Evolutionary conservation across 35 echinoderm and acorn worm genomes (phyloP), one percentile per base, ranked within the genome.

Genomic region (Ptychodera flava): DNA sequence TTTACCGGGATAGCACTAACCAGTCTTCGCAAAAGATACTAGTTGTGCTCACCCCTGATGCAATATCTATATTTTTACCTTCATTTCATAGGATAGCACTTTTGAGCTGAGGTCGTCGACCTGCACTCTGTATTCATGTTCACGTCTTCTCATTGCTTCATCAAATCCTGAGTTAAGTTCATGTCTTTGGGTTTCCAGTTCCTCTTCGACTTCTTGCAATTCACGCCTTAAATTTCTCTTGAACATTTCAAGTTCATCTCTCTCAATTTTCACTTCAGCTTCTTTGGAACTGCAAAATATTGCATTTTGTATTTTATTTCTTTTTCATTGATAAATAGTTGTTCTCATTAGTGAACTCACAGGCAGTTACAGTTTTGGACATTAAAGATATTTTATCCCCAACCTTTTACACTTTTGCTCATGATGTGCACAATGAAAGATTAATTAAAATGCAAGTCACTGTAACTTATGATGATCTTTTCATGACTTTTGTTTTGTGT

Each of bases 51-150:
- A n/a, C n/a, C n/a, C n/a, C n/a, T n/a, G n/a, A n/a, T n/a, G n/a
- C n/a, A n/a, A n/a, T n/a, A n/a, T n/a, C n/a, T n/a, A n/a, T n/a
- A n/a, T n/a, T n/a, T n/a, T n/a, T 78, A 98, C 95, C 83, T 98
- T 98, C 95, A 98, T 94, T 76, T 98, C 95, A 92, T 98, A 83
- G 28, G 95, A 82, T 1, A 98, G 88, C 33, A 91, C 90, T 0
- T 35, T 79, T 16, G 92, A 80, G 79, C 92, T 94, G 33, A 94
- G 36, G 33, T 98, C 92, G 78, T 98, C 93, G 31, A 94, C 79
- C 85, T 94, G 90, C 0, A 30, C 85, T 35, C 92, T 85, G 16
- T 88, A 94, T 82, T 98, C 95, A 32, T 93, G 91, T 37, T 98
- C 95, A 76, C 95, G 29, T 80, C 88, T 89, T 76, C 91, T 84